Conservation (phyloP, 2,888 invertebrate genomes). For the Limnephilus lunatus region DNA sequence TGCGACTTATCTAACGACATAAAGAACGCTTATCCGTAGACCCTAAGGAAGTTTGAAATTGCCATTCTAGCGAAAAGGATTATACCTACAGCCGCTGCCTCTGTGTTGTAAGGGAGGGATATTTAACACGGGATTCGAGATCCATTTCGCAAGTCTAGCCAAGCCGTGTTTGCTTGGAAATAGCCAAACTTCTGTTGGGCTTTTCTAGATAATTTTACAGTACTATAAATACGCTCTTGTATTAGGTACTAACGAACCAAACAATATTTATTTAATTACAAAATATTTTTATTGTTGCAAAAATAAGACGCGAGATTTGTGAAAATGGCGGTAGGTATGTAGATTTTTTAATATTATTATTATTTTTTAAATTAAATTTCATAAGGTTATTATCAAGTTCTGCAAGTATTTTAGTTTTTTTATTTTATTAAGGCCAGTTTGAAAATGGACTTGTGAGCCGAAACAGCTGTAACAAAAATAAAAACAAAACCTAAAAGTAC, state of each 20-base stretch:
- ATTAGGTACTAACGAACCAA: not conserved
- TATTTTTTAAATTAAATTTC: no score
- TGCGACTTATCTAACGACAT: slow-evolving; percentile 70
- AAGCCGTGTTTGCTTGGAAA: not conserved
- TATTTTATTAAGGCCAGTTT: no score
- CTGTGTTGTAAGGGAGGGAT: slow-evolving; percentile 74
- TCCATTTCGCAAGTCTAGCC: slow-evolving; percentile 35
- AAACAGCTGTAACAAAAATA: no score
- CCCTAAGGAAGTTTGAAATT: slow-evolving; percentile 80
- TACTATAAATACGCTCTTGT: not conserved
- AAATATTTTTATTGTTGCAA: no score
- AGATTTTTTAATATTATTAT: no score
- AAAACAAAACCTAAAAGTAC: no score
- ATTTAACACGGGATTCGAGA: slow-evolving; percentile 41
- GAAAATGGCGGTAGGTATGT: no score
- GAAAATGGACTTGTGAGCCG: no score
- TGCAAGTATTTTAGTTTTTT: no score
- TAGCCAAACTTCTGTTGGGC: not conserved
- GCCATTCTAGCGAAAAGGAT: slow-evolving; percentile 80
- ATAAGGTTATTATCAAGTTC: no score
- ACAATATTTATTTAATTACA: no score
- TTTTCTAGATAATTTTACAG: not conserved
- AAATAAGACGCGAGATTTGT: no score
- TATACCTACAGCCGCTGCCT: slow-evolving; percentile 74
- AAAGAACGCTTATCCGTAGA: slow-evolving; percentile 80